Conservation (phyloP, 2,888 invertebrate species). For the Volucella bombylans region DNA sequence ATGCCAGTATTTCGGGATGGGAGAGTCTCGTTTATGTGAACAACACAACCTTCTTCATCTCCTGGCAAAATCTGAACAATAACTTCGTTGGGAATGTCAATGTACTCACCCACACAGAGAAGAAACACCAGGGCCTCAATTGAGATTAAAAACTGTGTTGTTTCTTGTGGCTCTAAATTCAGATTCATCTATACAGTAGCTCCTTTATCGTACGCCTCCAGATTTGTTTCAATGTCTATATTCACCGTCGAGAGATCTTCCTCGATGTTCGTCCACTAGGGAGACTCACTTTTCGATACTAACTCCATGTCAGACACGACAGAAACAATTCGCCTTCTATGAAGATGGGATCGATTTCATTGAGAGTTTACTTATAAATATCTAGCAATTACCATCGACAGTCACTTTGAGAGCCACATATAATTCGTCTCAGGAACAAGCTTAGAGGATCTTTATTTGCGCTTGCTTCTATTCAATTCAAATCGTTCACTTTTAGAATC, state of each 20-base stretch:
- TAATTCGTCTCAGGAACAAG: no score
- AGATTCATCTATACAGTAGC: background rate
- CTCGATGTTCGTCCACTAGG: conserved; percentile 50
- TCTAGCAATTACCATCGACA: no score
- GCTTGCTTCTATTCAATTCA: no score
- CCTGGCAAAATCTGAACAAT: no score
- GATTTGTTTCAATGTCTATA: conserved; percentile 74
- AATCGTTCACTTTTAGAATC: no score
- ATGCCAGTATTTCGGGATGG: no score
- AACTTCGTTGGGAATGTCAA: no score
- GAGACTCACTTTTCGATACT: conserved; percentile 62
- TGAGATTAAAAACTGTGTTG: conserved; percentile 72
- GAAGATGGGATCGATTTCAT: conserved; percentile 77
- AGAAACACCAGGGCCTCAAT: conserved; percentile 78
- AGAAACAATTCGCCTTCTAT: conserved; percentile 58
- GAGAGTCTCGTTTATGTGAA: no score
- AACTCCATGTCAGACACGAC: conserved; percentile 74
- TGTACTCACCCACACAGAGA: no score
- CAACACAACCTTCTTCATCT: no score
- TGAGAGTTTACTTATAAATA: conserved; percentile 66
- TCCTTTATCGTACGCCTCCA: conserved; percentile 24
- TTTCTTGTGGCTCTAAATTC: background rate
- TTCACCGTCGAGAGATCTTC: conserved; percentile 73
- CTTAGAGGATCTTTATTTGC: no score
- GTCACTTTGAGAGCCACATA: no score